Evolutionary conservation across 2,888 invertebrate genomes (phyloP).

Genomic region (Aelia acuminata): DNA sequence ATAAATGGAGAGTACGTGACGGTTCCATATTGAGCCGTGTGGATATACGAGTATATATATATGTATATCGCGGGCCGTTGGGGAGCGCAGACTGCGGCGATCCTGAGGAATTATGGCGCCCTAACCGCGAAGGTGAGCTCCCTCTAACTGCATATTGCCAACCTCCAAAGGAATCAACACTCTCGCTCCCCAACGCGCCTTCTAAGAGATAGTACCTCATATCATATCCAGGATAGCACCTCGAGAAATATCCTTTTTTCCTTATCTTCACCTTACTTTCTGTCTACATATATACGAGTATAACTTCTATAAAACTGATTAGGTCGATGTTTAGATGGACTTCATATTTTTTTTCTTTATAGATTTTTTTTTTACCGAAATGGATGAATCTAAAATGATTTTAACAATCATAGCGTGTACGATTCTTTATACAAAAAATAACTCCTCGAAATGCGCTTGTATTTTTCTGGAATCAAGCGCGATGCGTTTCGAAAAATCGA

Average conservation of each 20-base stretch:
- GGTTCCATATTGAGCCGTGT: slow-evolving; percentile 8
- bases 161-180: slow-evolving; percentile 33
- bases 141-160: slow-evolving; percentile 53
- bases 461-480: slow-evolving; percentile 32
- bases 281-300: too few species aligned
- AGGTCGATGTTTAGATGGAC: slow-evolving; percentile 30
- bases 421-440: neutral
- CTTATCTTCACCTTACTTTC: slow-evolving; percentile 18
- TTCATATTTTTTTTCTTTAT: neutral
- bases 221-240: neutral
- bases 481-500: slow-evolving; percentile 3
- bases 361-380: neutral
- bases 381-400: neutral
- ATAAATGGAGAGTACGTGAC: slow-evolving; percentile 16
- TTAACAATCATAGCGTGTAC: slow-evolving; percentile 35
- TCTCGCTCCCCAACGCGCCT: slow-evolving; percentile 22
- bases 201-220: neutral
- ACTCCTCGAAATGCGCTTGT: neutral
- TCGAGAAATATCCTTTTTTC: neutral
- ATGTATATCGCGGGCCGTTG: too few species aligned
- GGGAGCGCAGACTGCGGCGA: slow-evolving; percentile 11
- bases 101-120: neutral
- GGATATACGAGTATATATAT: too few species aligned
- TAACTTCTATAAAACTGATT: neutral
- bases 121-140: neutral